Evolutionary conservation across 2,113 vertebrate genomes (phyloP).

Genomic region (Triplophysa tibetana): DNA sequence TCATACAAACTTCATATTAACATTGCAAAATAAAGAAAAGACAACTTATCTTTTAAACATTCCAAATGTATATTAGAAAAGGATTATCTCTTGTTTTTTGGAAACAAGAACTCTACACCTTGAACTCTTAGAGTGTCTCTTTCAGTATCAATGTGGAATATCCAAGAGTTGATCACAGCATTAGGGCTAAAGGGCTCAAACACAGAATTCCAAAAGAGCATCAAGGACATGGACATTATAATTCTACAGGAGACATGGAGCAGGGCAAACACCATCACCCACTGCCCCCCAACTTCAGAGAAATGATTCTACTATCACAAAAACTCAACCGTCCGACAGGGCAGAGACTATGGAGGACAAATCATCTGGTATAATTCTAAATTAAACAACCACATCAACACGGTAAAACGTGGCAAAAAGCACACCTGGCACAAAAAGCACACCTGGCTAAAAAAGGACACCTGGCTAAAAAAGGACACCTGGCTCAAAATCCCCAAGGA

Average conservation of each 20-base stretch:
- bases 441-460: slow-evolving; percentile 21
- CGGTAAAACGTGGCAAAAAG: background rate
- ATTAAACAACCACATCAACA: background rate
- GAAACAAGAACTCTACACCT: background rate
- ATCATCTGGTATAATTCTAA: background rate
- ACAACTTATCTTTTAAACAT: no score
- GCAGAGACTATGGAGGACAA: slow-evolving; percentile 11
- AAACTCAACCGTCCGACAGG: background rate
- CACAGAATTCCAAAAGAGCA: background rate
- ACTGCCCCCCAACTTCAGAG: background rate
- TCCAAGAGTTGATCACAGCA: background rate
- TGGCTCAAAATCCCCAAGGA: slow-evolving; percentile 12
- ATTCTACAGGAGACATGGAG: no score
- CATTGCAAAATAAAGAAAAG: no score
- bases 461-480: slow-evolving; percentile 9
- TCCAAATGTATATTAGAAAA: no score
- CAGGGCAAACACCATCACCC: no score
- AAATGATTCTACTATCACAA: background rate
- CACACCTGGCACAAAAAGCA: slow-evolving; percentile 15
- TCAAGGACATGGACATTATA: background rate
- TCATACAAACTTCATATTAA: no score
- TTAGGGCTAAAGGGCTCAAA: background rate
- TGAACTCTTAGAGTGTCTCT: no score
- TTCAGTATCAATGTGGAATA: no score
- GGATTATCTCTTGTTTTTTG: background rate